phyloP scores from a whole-genome alignment of 2,797 vertebrate genomes.

The Sebastes jordani region DNA sequence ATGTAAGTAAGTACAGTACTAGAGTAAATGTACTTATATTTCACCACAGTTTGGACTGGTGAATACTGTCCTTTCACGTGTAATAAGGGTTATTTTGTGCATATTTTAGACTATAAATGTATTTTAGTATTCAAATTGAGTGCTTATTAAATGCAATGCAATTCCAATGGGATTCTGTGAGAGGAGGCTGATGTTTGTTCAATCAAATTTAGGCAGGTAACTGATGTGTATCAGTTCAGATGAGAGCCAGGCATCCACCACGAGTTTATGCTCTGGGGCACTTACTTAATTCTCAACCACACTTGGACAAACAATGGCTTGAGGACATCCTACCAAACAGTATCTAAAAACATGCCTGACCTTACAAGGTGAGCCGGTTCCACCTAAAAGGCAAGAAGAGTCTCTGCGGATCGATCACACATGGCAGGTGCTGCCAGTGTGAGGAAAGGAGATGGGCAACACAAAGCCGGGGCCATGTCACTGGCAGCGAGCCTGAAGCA shows the following conservation, averaged over 20 bases:
- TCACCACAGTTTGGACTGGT: neutral
- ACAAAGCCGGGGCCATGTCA: conserved; percentile 58
- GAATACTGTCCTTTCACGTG: neutral
- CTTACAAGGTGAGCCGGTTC: conserved; percentile 33
- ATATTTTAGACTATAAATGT: neutral
- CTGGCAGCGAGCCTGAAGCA: conserved; percentile 32
- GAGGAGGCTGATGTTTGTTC: neutral
- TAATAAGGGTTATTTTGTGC: neutral
- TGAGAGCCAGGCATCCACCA: neutral
- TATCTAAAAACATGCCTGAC: conserved; percentile 56
- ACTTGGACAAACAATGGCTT: neutral
- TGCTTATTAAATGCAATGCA: neutral
- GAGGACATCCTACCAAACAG: conserved; percentile 20
- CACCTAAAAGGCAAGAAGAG: conserved; percentile 8
- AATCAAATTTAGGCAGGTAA: neutral
- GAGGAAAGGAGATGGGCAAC: conserved; percentile 51
- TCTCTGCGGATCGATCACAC: conserved; percentile 21
- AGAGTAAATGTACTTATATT: neutral
- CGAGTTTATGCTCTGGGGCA: conserved; percentile 8
- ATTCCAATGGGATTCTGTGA: neutral
- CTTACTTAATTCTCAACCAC: conserved; percentile 35
- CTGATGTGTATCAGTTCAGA: neutral
- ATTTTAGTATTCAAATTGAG: neutral
- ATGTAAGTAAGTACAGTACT: no score
- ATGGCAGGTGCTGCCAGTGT: conserved; percentile 35